Percentiles rank a stretch among this genome's conserved stretches.
These are phyloP conservation scores for Furnarius figulus DNA, from an alignment of 2,113 vertebrate species.

Conservation along the genomic window DNA sequence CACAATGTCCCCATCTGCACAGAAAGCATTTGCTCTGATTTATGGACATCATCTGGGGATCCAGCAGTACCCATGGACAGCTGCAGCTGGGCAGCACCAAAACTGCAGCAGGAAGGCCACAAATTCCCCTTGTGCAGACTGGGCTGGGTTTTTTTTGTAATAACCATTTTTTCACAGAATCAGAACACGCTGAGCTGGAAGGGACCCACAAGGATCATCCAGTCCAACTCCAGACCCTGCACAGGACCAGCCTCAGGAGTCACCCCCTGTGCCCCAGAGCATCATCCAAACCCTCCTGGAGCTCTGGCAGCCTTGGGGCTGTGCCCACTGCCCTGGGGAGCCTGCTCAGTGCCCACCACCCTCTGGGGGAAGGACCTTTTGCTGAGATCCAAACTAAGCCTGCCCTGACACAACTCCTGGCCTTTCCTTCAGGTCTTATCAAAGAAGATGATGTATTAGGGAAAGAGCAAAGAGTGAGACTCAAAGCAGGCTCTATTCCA, in stretches of 20 bases:
- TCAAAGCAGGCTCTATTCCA: too few species aligned
- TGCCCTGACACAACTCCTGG: too few species aligned
- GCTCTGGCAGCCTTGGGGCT: neutral
- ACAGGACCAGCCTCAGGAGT: neutral
- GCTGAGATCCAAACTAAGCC: too few species aligned
- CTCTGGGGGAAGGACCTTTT: too few species aligned
- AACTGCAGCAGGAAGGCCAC: rapidly evolving
- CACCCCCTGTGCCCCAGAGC: neutral
- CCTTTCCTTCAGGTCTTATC: too few species aligned
- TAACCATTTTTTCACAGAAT: neutral
- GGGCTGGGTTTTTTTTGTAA: neutral
- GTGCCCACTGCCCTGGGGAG: too few species aligned
- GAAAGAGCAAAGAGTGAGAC: too few species aligned
- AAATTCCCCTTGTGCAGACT: neutral
- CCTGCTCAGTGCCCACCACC: too few species aligned
- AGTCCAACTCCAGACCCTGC: neutral
- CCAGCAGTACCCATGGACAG: neutral
- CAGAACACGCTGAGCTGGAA: too few species aligned
- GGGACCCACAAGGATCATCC: too few species aligned
- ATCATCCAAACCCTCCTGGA: neutral
- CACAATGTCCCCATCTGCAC: neutral
- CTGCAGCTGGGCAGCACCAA: neutral
- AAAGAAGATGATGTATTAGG: too few species aligned
- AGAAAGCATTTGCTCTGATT: neutral
- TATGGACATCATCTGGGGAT: neutral